Percentiles rank a stretch among this genome's conserved stretches.
These are phyloP conservation scores for Petrolisthes manimaculis DNA, from an alignment of 2,888 invertebrate genomes.

Conservation along the genomic window DNA sequence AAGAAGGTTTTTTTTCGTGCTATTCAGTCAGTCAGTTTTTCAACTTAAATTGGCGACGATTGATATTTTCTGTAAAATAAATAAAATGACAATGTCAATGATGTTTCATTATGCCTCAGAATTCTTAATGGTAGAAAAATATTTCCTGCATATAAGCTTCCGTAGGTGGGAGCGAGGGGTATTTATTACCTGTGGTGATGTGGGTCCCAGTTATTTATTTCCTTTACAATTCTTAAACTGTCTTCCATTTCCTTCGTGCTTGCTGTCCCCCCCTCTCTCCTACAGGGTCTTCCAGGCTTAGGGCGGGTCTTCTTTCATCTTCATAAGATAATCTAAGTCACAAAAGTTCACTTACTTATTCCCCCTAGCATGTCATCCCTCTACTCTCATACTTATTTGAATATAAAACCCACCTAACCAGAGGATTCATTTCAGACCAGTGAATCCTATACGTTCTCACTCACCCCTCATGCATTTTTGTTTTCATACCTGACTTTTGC, in stretches of 20 bases:
- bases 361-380: no score
- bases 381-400: no score
- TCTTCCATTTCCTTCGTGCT: neutral
- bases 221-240: neutral
- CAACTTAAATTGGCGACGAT: slow-evolving; percentile 58
- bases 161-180: neutral
- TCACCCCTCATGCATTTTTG: no score
- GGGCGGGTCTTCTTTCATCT: neutral
- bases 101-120: slow-evolving; percentile 15
- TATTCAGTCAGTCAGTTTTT: slow-evolving; percentile 50
- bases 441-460: no score
- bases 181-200: no score
- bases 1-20: slow-evolving; percentile 32
- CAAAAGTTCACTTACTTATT: no score
- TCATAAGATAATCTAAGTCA: neutral
- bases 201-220: neutral
- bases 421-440: no score
- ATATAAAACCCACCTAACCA: no score
- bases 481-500: no score
- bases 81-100: slow-evolving; percentile 56
- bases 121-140: neutral
- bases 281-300: neutral
- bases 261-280: no score
- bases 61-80: slow-evolving; percentile 63
- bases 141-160: neutral